phyloP scores from a whole-genome alignment of 2,797 vertebrate species.

The Telmatherina bonti region DNA sequence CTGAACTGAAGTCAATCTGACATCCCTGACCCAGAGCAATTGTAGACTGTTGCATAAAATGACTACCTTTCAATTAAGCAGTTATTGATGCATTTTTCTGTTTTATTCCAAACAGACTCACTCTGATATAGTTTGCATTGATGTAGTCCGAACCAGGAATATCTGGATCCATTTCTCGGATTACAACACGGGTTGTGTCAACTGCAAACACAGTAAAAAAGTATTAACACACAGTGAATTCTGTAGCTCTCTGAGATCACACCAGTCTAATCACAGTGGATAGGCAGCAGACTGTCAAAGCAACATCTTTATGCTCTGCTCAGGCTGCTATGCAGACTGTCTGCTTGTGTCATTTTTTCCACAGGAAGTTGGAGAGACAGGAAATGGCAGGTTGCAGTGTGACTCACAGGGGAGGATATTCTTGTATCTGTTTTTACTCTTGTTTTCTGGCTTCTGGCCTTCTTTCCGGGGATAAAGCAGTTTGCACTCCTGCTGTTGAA shows the following conservation, averaged over 20 bases:
- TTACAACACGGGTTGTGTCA: slow-evolving; percentile 87
- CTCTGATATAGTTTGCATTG: slow-evolving; percentile 92
- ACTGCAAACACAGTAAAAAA: slow-evolving; percentile 73
- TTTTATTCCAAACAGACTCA: slow-evolving; percentile 55
- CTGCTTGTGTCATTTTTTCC: slow-evolving; percentile 74
- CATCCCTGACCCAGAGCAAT: not conserved
- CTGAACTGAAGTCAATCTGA: not conserved
- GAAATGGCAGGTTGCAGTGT: slow-evolving; percentile 65
- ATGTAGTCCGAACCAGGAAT: slow-evolving; percentile 88
- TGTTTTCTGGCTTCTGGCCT: slow-evolving; percentile 89
- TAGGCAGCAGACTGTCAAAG: slow-evolving; percentile 30
- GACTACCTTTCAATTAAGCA: not conserved
- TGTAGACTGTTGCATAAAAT: not conserved
- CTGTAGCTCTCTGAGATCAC: slow-evolving; percentile 13
- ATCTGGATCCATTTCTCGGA: slow-evolving; percentile 82
- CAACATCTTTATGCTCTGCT: slow-evolving; percentile 18
- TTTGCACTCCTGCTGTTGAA: slow-evolving; percentile 92
- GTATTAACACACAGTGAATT: slow-evolving; percentile 14
- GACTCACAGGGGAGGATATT: slow-evolving; percentile 93
- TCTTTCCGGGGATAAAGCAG: slow-evolving; percentile 92
- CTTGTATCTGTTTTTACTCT: slow-evolving; percentile 92
- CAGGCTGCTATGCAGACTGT: slow-evolving; percentile 32
- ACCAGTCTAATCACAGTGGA: slow-evolving; percentile 11
- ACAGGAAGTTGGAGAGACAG: slow-evolving; percentile 78
- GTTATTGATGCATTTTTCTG: not conserved